Conservation (phyloP, 2,888 invertebrate species). For the Chrysolina americana region DNA sequence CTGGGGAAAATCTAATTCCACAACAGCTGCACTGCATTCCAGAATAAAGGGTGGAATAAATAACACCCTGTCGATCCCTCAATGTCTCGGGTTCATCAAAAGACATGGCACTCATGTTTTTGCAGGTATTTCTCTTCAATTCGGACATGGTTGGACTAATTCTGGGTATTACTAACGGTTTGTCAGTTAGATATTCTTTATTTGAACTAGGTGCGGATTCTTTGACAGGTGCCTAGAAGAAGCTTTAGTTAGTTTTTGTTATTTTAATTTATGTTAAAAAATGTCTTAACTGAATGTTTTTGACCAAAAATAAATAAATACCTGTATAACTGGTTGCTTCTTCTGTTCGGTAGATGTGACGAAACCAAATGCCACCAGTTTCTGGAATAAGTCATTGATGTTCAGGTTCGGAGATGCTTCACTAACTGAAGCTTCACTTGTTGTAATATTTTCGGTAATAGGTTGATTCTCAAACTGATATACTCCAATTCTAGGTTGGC, state of each 20-base stretch:
- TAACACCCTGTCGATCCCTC: conserved; percentile 79
- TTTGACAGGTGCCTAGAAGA: conserved; percentile 2
- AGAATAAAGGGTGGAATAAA: conserved; percentile 82
- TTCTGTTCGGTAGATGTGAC: conserved; percentile 68
- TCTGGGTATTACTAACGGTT: neutral
- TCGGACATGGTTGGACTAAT: conserved; percentile 25
- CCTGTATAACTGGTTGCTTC: conserved; percentile 35
- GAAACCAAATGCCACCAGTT: conserved; percentile 89
- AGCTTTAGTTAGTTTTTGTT: neutral
- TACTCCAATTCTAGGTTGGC: conserved; percentile 64
- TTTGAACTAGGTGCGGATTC: neutral
- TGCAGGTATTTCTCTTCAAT: conserved; percentile 56
- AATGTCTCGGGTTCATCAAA: conserved; percentile 81
- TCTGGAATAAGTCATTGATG: conserved; percentile 87
- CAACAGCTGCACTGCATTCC: conserved; percentile 98
- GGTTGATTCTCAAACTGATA: conserved; percentile 71
- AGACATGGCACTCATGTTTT: conserved; percentile 75
- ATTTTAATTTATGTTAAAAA: too few species aligned
- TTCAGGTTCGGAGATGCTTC: conserved; percentile 69
- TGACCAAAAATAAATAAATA: neutral
- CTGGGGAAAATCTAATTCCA: conserved; percentile 93
- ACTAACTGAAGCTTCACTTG: conserved; percentile 41
- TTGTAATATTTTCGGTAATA: neutral
- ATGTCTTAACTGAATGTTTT: too few species aligned
- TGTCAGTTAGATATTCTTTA: neutral